Percentiles rank a stretch among this genome's conserved stretches.
Conservation (phyloP, 2,113 vertebrate species). For the Sylvia atricapilla region DNA sequence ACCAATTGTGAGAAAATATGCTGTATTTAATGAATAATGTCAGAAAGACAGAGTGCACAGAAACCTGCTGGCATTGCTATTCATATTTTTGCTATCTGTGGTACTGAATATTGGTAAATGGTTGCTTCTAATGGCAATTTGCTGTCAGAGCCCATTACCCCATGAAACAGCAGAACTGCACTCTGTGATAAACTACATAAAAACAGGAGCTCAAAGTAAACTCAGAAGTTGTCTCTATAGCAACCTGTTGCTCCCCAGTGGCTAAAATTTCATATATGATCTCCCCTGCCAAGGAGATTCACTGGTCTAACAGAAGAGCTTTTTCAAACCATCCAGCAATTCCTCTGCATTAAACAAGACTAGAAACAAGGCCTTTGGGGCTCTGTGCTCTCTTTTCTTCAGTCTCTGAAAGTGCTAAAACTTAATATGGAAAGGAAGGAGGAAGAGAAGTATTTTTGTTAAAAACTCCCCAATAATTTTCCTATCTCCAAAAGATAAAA, state of each 20-base stretch:
- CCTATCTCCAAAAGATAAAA: neutral
- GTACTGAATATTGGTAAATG: neutral
- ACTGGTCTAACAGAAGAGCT: neutral
- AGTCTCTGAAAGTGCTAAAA: neutral
- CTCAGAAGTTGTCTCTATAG: neutral
- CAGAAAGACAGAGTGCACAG: neutral
- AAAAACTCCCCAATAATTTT: neutral
- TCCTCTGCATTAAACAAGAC: neutral
- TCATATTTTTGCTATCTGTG: neutral
- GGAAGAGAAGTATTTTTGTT: neutral
- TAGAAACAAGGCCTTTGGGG: neutral
- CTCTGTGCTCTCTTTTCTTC: neutral
- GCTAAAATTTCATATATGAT: neutral
- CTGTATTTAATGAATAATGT: constrained; percentile 43
- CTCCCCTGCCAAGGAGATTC: neutral
- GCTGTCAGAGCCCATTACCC: neutral
- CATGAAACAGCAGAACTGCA: neutral
- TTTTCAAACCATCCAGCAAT: neutral
- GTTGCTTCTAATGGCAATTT: neutral
- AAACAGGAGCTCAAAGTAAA: neutral
- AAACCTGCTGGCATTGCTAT: neutral
- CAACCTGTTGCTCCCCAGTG: neutral
- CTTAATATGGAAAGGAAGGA: neutral
- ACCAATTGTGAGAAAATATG: constrained; percentile 51
- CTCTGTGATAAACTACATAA: neutral